Evolutionary conservation across 2,888 invertebrate species (phyloP), one percentile per base, ranked within the genome.

Genomic region (Congeria kusceri): DNA sequence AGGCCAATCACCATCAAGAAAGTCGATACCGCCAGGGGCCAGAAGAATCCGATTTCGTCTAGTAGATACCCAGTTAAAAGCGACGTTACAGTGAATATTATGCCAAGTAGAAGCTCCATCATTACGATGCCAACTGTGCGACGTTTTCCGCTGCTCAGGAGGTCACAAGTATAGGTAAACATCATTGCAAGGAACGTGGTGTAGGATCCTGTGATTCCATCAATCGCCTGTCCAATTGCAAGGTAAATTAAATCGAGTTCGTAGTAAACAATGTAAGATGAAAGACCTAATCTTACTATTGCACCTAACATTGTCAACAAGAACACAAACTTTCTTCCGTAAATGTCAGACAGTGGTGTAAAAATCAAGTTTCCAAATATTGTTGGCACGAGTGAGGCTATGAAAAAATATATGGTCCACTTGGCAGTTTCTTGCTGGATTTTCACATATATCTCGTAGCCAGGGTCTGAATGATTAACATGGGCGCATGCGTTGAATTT

Each of bases 301-400:
- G 46, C 53, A 28, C 83, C 80, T 20, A 56, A 1, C 1, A 65
- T 69, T 15, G 62, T 71, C 11, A 80, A 11, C 13, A 77, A 20
- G 9, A 85, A 63, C 20, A 79, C n/a, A 67, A 77, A 72, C 23
- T 65, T 75, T 47, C 85, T 49, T 39, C 85, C 85, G 46, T 80
- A 47, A 20, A 75, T 46, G 27, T 85, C 85, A 1, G 83, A 77
- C 47, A 78, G 80, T 1, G 83, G 63, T 27, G 74, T 75, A 57
- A 73, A 73, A 9, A 85, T 29, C 2, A 85, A 18, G 32, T 79
- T 83, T 20, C 73, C 62, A 46, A 83, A 71, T 3, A 85, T 56
- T 9, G 83, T 77, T 1, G 85, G 85, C 1, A 75, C 13, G 25
- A 53, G 65, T 0, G 58, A 20, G 4, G 79, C 65, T 0, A 83